Evolutionary conservation across 23 tunicate species (phyloP), one percentile per base, ranked within the genome.

Genomic region (Clavelina lepadiformis): DNA sequence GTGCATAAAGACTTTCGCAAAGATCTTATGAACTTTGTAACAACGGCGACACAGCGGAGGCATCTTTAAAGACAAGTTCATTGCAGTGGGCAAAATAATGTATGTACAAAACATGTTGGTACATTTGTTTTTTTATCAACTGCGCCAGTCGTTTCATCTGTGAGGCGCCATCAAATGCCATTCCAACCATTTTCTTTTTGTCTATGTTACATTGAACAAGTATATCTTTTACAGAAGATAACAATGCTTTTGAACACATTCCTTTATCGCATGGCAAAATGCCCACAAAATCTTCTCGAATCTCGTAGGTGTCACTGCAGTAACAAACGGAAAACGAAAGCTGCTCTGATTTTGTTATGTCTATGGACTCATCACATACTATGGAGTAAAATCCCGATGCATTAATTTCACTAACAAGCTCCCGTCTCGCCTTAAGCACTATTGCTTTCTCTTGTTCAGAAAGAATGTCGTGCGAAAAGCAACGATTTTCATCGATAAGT

Each of bases 131-230:
- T n/a, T 53, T 53, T 13, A 53, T 53, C n/a, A 53, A 26, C 7
- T 11, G n/a, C 22, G 59, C 59, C n/a, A 53, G 59, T 6, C 23
- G 6, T 53, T 53, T 53, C 59, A 53, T 53, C 59, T 22, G 22
- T 53, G 59, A 53, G 22, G 59, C 59, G n/a, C 59, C 59, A 20
- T 53, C 59, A n/a, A 53, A 53, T 53, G 59, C n/a, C 23, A 53
- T 53, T 13, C 59, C 59, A 6, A 53, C 23, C 23, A 53, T 53
- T n/a, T 53, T 53, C 22, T 53, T 7, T 15, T 15, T 22, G 22
- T 11, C 59, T 11, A 20, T n/a, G 22, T 53, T 11, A 26, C 59
- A 11, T 20, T n/a, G n/a, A 11, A 53, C 22, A 6, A 53, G 23
- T n/a, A 53, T 18, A 26, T 20, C 22, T 6, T n/a, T 13, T 11